phyloP scores from a whole-genome alignment of 2,113 vertebrate species.

The Prionailurus viverrinus region DNA sequence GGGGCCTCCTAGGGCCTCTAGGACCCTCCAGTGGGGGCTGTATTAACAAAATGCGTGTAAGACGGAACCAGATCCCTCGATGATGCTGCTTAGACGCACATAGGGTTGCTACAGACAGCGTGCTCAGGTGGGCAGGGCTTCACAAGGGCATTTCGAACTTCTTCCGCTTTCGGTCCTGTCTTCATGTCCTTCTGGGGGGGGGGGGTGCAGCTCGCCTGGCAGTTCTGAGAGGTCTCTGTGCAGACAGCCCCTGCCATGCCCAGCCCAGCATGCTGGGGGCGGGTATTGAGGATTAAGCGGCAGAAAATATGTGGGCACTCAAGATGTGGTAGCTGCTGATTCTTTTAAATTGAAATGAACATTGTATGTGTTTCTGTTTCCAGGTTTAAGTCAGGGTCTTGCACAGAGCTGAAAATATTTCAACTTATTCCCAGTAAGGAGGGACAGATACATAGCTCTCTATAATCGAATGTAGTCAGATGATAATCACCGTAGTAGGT shows the following conservation, averaged over 20 bases:
- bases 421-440: not conserved
- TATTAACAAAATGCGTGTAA: not conserved
- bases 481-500: not conserved
- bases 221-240: not conserved
- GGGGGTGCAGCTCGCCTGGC: too few relatives aligned
- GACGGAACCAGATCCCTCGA: not conserved
- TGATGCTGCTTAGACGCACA: not conserved
- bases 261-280: not conserved
- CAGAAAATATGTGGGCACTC: not conserved
- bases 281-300: not conserved
- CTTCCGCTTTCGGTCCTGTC: not conserved
- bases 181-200: not conserved
- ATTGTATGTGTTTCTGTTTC: not conserved
- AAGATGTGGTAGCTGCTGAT: not conserved
- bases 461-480: not conserved
- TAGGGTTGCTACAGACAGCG: fast-evolving
- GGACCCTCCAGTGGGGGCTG: too few relatives aligned
- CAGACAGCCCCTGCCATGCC: not conserved
- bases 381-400: not conserved
- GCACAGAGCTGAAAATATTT: not conserved
- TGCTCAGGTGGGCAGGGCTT: not conserved
- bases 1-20: too few relatives aligned
- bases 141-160: fast-evolving
- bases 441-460: not conserved
- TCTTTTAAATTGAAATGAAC: not conserved